These are phyloP conservation scores for Cephus pulcher DNA, from an alignment of 2,888 invertebrate genomes.

Conservation along the genomic window DNA sequence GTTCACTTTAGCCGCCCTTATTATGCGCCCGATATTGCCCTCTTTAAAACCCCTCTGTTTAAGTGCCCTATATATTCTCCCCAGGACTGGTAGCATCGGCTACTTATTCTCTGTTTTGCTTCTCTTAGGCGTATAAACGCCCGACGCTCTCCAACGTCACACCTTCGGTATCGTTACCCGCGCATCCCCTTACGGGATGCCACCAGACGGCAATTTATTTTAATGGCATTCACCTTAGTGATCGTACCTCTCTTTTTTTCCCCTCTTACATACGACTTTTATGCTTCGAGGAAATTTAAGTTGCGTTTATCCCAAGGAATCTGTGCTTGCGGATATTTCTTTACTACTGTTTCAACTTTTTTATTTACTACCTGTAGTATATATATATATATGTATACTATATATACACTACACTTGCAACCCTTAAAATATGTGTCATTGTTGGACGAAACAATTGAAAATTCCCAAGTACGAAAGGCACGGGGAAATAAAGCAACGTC, in stretches of 20 bases:
- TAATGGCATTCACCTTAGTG: background rate
- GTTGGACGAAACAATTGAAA: background rate
- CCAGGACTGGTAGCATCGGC: conserved; percentile 3
- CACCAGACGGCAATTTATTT: background rate
- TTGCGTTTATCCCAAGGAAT: background rate
- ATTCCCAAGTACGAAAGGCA: background rate
- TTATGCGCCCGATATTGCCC: conserved; percentile 7
- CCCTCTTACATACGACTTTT: background rate
- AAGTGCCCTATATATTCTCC: conserved; percentile 3
- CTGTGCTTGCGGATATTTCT: background rate
- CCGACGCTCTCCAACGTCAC: background rate
- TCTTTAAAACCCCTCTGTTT: conserved; percentile 6
- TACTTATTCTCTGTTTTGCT: background rate
- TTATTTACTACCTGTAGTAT: background rate
- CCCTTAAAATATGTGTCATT: background rate
- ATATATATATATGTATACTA: too few relatives aligned
- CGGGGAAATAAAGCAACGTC: background rate
- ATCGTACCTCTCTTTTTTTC: background rate
- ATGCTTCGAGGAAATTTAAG: background rate
- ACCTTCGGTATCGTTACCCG: background rate
- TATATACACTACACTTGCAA: too few relatives aligned
- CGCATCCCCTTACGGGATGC: background rate
- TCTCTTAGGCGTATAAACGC: background rate
- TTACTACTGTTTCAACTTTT: background rate
- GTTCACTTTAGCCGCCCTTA: conserved; percentile 6